Evolutionary conservation across 2,888 invertebrate species (phyloP).

Genomic region (Steinernema carpocapsae): DNA sequence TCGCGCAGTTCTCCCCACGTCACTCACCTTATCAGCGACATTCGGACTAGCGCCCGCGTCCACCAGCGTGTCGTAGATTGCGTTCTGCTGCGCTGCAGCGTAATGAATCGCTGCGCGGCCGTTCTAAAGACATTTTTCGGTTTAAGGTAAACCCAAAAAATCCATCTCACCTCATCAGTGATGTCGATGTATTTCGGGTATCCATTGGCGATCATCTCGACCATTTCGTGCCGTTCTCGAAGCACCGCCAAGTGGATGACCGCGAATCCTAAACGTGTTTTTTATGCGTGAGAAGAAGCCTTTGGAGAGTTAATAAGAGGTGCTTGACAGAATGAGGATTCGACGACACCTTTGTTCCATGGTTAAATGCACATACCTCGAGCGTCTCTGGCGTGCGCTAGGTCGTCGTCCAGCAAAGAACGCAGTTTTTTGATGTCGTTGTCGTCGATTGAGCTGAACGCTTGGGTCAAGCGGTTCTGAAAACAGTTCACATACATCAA

Average conservation of each 20-base stretch:
- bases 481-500: no score
- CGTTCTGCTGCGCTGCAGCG: slow-evolving; percentile 66
- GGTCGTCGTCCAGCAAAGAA: slow-evolving; percentile 57
- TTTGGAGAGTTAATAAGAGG: background rate
- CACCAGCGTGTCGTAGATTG: slow-evolving; percentile 67
- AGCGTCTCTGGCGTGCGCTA: slow-evolving; percentile 58
- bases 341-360: no score
- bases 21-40: slow-evolving; percentile 57
- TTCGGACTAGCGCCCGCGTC: slow-evolving; percentile 61
- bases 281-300: background rate
- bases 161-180: slow-evolving; percentile 45
- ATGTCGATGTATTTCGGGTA: slow-evolving; percentile 56
- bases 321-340: background rate
- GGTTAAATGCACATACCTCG: slow-evolving; percentile 48
- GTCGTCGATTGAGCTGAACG: slow-evolving; percentile 60
- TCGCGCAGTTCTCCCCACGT: no score
- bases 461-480: slow-evolving; percentile 53
- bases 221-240: slow-evolving; percentile 64
- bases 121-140: slow-evolving; percentile 51
- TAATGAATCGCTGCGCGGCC: slow-evolving; percentile 65
- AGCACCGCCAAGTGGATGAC: slow-evolving; percentile 63
- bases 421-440: slow-evolving; percentile 57
- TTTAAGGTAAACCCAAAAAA: background rate
- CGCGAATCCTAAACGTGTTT: slow-evolving; percentile 42
- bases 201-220: slow-evolving; percentile 56